A percentile compares a stretch with the other conserved stretches of the same genome.
These are phyloP conservation scores for Suillia variegata DNA, from an alignment of 2,888 invertebrate species.

Conservation along the genomic window DNA sequence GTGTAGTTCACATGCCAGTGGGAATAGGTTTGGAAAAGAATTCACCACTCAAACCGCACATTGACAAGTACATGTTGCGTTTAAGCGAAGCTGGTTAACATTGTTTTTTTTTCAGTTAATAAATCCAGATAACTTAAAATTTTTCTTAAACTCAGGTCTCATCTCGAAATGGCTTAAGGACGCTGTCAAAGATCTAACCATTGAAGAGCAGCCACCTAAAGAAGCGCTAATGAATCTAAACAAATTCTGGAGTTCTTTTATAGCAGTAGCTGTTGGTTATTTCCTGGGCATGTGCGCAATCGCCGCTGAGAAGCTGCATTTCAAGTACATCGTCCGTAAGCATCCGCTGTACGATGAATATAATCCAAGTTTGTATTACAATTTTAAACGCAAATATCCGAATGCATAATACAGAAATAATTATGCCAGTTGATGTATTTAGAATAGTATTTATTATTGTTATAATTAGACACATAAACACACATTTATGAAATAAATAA, in stretches of 20 bases:
- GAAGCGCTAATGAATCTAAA: conserved; percentile 79
- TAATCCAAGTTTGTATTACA: conserved; percentile 54
- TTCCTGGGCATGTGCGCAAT: conserved; percentile 66
- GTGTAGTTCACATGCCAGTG: conserved; percentile 80
- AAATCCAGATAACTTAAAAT: background rate
- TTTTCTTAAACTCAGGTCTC: conserved; percentile 65
- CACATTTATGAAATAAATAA: background rate
- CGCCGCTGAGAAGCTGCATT: conserved; percentile 70
- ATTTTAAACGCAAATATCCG: conserved; percentile 43
- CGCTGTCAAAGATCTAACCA: conserved; percentile 67
- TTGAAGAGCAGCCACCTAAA: conserved; percentile 67
- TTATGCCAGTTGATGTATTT: background rate
- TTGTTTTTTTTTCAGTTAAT: background rate
- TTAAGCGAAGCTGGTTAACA: conserved; percentile 72
- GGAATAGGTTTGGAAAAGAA: conserved; percentile 83
- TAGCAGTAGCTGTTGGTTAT: conserved; percentile 75
- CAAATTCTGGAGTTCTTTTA: conserved; percentile 78
- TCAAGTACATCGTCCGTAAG: conserved; percentile 68
- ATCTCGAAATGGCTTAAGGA: conserved; percentile 81
- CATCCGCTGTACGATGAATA: conserved; percentile 76
- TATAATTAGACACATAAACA: background rate
- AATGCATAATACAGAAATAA: conserved; percentile 23
- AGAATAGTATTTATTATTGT: background rate
- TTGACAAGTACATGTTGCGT: conserved; percentile 70
- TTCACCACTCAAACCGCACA: conserved; percentile 74